These are phyloP conservation scores for Solenopsis invicta DNA, from an alignment of 1,140 invertebrate genomes.

Conservation along the genomic window DNA sequence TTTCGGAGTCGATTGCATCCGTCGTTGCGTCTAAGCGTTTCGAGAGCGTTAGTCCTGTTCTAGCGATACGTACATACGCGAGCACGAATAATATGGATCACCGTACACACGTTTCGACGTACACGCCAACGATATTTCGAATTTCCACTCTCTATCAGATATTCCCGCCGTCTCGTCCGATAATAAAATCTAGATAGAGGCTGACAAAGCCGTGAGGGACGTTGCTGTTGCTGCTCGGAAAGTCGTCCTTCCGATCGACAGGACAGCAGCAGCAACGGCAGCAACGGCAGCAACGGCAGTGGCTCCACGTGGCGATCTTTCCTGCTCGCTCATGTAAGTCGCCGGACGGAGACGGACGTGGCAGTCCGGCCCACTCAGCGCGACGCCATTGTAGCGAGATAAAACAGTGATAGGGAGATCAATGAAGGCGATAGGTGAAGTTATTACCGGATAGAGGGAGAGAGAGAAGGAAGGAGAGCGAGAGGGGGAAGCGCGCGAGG, in stretches of 20 bases:
- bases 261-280: conserved; percentile 34
- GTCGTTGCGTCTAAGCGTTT: neutral
- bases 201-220: conserved; percentile 51
- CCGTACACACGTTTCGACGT: neutral
- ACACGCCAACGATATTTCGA: conserved; percentile 39
- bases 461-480: conserved; percentile 64
- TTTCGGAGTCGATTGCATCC: neutral
- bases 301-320: conserved; percentile 25
- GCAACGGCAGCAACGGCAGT: conserved; percentile 11
- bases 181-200: conserved; percentile 63
- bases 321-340: conserved; percentile 57
- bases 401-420: conserved; percentile 87
- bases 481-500: conserved; percentile 41
- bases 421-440: conserved; percentile 86
- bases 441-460: conserved; percentile 87
- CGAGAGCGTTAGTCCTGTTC: neutral
- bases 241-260: conserved; percentile 61
- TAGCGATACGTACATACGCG: neutral
- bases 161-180: conserved; percentile 35
- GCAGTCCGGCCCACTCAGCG: conserved; percentile 72
- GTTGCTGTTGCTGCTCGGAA: conserved; percentile 31
- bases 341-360: conserved; percentile 68
- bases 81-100: conserved; percentile 35
- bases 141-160: conserved; percentile 55
- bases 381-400: conserved; percentile 86